phyloP scores from a whole-genome alignment of 2,113 vertebrate genomes.

The Pangasianodon hypophthalmus region DNA sequence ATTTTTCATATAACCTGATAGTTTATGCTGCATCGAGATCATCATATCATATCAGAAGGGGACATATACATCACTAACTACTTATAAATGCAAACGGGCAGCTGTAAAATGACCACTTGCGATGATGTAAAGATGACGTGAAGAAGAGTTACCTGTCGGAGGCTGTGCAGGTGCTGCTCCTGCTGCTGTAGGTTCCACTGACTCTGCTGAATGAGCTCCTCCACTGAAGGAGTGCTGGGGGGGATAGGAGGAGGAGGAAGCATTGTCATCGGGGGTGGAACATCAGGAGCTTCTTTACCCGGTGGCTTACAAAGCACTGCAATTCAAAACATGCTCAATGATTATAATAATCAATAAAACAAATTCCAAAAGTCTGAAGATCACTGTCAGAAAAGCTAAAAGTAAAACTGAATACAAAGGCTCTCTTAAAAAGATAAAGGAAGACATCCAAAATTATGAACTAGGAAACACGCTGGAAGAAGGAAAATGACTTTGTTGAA shows the following conservation, averaged over 20 bases:
- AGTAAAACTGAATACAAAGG: background rate
- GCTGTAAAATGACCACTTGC: background rate
- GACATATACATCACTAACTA: background rate
- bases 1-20: background rate
- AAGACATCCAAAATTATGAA: conserved; percentile 34
- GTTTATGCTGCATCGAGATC: background rate
- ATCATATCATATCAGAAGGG: background rate
- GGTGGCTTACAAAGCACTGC: conserved; percentile 88
- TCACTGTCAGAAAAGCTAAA: background rate
- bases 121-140: background rate
- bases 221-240: conserved; percentile 75
- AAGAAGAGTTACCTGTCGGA: conserved; percentile 83
- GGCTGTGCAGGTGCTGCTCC: conserved; percentile 92
- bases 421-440: background rate
- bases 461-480: background rate
- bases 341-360: background rate
- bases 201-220: conserved; percentile 95
- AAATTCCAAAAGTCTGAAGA: background rate
- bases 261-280: conserved; percentile 72
- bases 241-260: conserved; percentile 72
- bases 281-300: conserved; percentile 78
- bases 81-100: background rate
- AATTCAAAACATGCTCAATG: conserved; percentile 25
- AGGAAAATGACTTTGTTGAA: conserved; percentile 35
- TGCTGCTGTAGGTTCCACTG: conserved; percentile 98